Evolutionary conservation across 2,888 invertebrate species (phyloP).

Genomic region (Clepsis dumicolana): DNA sequence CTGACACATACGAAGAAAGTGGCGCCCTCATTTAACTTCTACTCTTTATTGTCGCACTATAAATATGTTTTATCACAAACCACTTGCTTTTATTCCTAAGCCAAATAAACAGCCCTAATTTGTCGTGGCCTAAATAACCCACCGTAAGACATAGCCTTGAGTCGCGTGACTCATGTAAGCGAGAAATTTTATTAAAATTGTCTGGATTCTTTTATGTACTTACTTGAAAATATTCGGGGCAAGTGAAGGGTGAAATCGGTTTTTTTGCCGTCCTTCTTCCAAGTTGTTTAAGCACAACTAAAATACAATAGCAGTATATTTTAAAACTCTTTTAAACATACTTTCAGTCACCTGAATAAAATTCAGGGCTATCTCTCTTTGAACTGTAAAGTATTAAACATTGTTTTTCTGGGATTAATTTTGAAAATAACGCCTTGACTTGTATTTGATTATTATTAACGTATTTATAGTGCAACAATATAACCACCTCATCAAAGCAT

Average conservation of each 20-base stretch:
- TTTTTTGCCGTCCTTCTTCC: slow-evolving; percentile 16
- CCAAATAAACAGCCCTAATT: slow-evolving; percentile 10
- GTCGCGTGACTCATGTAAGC: slow-evolving; percentile 17
- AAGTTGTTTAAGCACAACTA: neutral
- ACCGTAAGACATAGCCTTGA: neutral
- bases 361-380: too few relatives aligned
- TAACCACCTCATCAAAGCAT: too few relatives aligned
- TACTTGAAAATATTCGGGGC: slow-evolving; percentile 32
- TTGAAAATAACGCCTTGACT: too few relatives aligned
- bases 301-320: neutral
- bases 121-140: slow-evolving; percentile 16
- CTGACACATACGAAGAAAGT: too few relatives aligned
- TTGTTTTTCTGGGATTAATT: too few relatives aligned
- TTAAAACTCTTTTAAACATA: too few relatives aligned
- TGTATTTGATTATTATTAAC: neutral
- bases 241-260: slow-evolving; percentile 11
- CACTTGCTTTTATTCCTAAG: slow-evolving; percentile 10
- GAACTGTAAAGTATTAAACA: too few relatives aligned
- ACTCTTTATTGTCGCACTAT: too few relatives aligned
- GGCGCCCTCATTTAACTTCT: too few relatives aligned
- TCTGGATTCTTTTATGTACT: slow-evolving; percentile 36
- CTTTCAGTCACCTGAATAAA: too few relatives aligned
- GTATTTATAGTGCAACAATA: too few relatives aligned
- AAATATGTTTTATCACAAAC: slow-evolving; percentile 13
- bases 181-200: slow-evolving; percentile 40